Percentiles rank a stretch among this genome's conserved stretches.
phyloP scores from a whole-genome alignment of 30 jellyfish, hydroid and myxozoan genomes.

The Turritopsis rubra region DNA sequence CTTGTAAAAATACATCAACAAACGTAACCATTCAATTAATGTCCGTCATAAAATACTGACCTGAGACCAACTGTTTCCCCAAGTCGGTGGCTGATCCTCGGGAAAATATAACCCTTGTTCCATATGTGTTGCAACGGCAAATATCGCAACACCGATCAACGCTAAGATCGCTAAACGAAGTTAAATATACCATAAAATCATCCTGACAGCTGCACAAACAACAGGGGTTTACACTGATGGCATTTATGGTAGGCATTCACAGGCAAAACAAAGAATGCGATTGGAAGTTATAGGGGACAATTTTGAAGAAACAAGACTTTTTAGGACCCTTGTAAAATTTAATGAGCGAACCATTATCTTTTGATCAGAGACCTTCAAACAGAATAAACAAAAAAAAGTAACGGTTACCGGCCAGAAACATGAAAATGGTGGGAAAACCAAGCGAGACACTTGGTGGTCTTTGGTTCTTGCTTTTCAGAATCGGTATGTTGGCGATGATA shows the following conservation, averaged over 20 bases:
- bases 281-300: too few relatives aligned
- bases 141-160: constrained; percentile 21
- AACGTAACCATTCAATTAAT: neutral
- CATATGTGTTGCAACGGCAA: constrained; percentile 33
- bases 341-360: too few relatives aligned
- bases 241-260: too few relatives aligned
- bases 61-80: constrained; percentile 44
- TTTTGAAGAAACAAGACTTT: too few relatives aligned
- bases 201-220: neutral
- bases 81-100: constrained; percentile 29
- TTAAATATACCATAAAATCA: too few relatives aligned
- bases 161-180: constrained; percentile 4
- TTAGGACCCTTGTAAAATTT: too few relatives aligned
- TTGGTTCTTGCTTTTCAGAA: constrained; percentile 7
- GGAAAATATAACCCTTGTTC: constrained; percentile 31
- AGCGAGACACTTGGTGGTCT: constrained; percentile 25
- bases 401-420: constrained; percentile 20
- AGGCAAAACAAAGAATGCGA: too few relatives aligned
- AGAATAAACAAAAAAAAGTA: neutral
- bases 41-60: neutral
- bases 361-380: neutral
- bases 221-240: neutral
- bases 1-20: neutral
- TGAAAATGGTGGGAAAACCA: constrained; percentile 22
- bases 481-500: neutral